Base-by-base conservation (phyloP, 2,888 invertebrate species). In the Philhelius pedissequus region DNA sequence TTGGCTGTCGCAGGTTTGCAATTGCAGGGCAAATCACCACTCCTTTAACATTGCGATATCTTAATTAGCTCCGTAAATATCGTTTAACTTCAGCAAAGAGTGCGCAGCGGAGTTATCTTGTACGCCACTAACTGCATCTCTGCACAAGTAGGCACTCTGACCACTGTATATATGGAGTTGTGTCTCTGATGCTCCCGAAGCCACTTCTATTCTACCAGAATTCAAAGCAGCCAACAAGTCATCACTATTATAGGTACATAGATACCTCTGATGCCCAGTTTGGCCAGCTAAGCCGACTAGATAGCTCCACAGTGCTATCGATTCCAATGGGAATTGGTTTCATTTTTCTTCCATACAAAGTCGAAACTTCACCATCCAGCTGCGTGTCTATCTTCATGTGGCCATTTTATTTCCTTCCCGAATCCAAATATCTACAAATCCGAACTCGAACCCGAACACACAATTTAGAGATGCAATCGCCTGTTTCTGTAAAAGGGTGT, bases 21-120 rank as follows among this genome's bases (percentile, higher is more conserved):
- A 13, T 32, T 15, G 45, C 48, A 56, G 76, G 54, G 60, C 80
- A 75, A 84, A 71, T 71, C 74, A 71, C 84, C 84, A 80, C 84
- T 84, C 84, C 84, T 80, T 84, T 71, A 84, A 84, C 84, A 84
- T 86, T 88, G 88, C 88, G 88, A 88, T 88, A 87, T 88, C 88
- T 88, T 88, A 88, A 88, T 88, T 88, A 88, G 87, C 86, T 81
- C 86, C 87, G 87, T 87, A 88, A 87, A 88, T 87, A 88, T 87
- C 87, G 87, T 87, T 88, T 88, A 87, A 87, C 84, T 84, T 84
- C 84, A 80, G 84, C 84, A 84, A 75, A 76, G 84, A 80, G 71
- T 80, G 80, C 80, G 76, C 84, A 84, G 54, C 80, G 45, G 20
- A 52, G 84, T 76, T 84, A 84, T 84, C 84, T 80, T 80, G 80